These are phyloP conservation scores for Fulica atra DNA, from an alignment of 2,113 vertebrate species.

Conservation along the genomic window DNA sequence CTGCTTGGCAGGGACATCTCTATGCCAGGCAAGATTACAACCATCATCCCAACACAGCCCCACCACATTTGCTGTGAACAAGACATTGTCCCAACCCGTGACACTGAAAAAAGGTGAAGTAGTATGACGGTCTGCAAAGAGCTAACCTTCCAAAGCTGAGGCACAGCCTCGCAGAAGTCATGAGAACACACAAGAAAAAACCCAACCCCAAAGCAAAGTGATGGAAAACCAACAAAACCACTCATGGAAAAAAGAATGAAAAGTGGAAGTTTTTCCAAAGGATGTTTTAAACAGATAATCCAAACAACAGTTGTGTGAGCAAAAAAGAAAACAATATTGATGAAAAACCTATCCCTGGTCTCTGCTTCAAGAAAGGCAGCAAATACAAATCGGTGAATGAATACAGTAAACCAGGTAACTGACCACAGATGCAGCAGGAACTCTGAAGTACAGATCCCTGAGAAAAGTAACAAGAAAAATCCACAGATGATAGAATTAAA, in stretches of 20 bases:
- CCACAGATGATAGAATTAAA: not conserved
- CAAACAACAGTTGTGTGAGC: not conserved
- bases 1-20: not conserved
- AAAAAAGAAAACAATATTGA: not conserved
- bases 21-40: not conserved
- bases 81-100: not conserved
- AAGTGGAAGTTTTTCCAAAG: not conserved
- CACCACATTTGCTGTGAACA: not conserved
- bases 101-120: not conserved
- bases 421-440: not conserved
- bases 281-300: not conserved
- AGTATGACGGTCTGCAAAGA: not conserved
- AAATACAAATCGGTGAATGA: not conserved
- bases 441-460: not conserved
- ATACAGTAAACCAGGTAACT: not conserved
- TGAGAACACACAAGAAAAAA: too few relatives aligned
- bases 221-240: not conserved
- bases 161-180: not conserved
- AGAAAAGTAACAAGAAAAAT: not conserved
- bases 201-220: too few relatives aligned
- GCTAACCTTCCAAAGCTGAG: not conserved
- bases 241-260: not conserved
- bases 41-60: not conserved
- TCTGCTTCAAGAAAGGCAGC: not conserved
- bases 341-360: not conserved